Percentiles rank a stretch among this genome's conserved stretches.
phyloP scores from a whole-genome alignment of 2,888 invertebrate species.

The Alloscopus bannaensis region DNA sequence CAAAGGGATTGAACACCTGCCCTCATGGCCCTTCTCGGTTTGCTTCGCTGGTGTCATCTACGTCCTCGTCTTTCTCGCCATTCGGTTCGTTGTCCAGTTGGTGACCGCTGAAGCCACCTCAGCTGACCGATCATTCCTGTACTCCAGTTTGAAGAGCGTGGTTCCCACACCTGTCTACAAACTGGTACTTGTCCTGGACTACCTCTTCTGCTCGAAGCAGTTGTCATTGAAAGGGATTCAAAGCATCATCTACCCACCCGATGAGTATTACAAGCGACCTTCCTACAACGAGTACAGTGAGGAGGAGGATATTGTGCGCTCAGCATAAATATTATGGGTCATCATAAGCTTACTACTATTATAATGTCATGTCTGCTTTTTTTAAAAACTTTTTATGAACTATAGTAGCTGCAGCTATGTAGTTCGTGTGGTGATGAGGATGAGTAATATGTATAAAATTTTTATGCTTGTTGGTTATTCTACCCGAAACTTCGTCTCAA shows the following conservation, averaged over 20 bases:
- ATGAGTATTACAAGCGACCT: constrained; percentile 21
- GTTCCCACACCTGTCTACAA: constrained; percentile 33
- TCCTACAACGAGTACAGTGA: too few species aligned
- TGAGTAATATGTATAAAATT: too few species aligned
- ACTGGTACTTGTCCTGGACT: constrained; percentile 27
- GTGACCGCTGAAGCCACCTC: not conserved
- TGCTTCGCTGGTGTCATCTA: not conserved
- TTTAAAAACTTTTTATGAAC: too few species aligned
- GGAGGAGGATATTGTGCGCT: too few species aligned
- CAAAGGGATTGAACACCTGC: not conserved
- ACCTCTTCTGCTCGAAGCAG: constrained; percentile 25
- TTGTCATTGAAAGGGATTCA: constrained; percentile 19
- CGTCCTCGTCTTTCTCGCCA: not conserved
- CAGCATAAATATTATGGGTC: too few species aligned
- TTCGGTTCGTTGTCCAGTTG: constrained; percentile 31
- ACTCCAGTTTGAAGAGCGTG: constrained; percentile 15
- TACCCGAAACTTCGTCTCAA: too few species aligned
- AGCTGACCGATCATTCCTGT: constrained; percentile 18
- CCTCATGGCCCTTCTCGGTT: constrained; percentile 10
- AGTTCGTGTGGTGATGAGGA: too few species aligned
- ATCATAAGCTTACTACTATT: too few species aligned
- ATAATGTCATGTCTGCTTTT: too few species aligned
- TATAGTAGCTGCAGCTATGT: too few species aligned
- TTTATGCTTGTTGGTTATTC: too few species aligned
- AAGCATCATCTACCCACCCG: constrained; percentile 22